These are phyloP conservation scores for Phengaris arion DNA, from an alignment of 2,888 invertebrate genomes.

Conservation along the genomic window DNA sequence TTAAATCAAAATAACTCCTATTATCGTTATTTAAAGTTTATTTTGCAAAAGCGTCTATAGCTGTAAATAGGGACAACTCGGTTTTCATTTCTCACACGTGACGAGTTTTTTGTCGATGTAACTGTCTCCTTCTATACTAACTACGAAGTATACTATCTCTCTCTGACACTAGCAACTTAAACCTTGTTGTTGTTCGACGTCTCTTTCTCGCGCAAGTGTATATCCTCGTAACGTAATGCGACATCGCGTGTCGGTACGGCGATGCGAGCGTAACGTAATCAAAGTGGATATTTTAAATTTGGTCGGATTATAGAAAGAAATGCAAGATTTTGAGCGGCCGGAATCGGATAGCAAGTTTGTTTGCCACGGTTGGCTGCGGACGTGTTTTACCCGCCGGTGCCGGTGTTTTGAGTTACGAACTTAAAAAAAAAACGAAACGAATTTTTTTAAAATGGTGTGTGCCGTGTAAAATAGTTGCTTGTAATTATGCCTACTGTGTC, in stretches of 20 bases:
- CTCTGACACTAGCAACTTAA: conserved; percentile 28
- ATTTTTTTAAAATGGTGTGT: conserved; percentile 59
- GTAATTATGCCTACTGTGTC: conserved; percentile 46
- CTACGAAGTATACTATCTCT: conserved; percentile 34
- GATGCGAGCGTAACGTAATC: conserved; percentile 38
- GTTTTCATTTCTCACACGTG: conserved; percentile 49
- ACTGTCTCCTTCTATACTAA: conserved; percentile 36
- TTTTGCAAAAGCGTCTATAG: neutral
- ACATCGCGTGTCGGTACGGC: conserved; percentile 45
- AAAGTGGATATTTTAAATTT: conserved; percentile 47
- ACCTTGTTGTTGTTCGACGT: conserved; percentile 34
- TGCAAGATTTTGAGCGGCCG: conserved; percentile 50
- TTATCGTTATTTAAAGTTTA: neutral
- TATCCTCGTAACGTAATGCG: conserved; percentile 50
- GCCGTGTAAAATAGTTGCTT: conserved; percentile 51
- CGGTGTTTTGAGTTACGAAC: conserved; percentile 60
- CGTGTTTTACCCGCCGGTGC: conserved; percentile 53
- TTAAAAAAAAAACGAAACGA: conserved; percentile 59
- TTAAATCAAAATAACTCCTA: neutral
- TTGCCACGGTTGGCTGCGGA: conserved; percentile 61
- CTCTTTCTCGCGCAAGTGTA: conserved; percentile 51
- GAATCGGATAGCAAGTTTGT: conserved; percentile 56
- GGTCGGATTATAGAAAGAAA: conserved; percentile 57
- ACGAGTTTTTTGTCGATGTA: conserved; percentile 42
- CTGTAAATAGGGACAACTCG: conserved; percentile 32